phyloP scores from a whole-genome alignment of 2,113 vertebrate genomes.

The Aptenodytes forsteri region DNA sequence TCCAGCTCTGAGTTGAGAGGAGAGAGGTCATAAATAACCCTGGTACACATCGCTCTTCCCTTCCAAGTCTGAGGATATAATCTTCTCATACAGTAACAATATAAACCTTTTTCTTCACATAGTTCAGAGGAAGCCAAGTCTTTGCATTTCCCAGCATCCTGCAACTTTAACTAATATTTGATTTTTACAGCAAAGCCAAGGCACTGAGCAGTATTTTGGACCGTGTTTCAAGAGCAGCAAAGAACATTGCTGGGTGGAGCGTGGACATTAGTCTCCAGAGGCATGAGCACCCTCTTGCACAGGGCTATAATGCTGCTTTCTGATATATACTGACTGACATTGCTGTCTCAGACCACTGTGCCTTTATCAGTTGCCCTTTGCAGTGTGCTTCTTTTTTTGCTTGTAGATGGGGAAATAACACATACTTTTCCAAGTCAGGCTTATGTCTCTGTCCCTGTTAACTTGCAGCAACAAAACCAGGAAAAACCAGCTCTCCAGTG shows the following conservation, averaged over 20 bases:
- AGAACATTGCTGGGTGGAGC: not conserved
- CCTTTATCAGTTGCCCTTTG: not conserved
- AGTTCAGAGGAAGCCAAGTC: not conserved
- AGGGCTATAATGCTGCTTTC: not conserved
- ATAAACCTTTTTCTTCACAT: not conserved
- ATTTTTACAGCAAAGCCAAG: not conserved
- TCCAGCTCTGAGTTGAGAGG: not conserved
- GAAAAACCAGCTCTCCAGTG: not conserved
- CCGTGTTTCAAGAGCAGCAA: not conserved
- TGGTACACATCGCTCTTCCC: not conserved
- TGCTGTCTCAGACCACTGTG: not conserved
- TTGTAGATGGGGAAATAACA: not conserved
- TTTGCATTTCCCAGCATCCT: not conserved
- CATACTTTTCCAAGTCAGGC: not conserved
- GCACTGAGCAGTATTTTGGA: not conserved
- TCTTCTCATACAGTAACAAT: not conserved
- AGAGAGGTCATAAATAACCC: not conserved
- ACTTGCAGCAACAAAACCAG: not conserved
- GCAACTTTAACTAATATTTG: not conserved
- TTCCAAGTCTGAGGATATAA: not conserved
- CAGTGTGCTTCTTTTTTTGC: not conserved
- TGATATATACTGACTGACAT: not conserved
- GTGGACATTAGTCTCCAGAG: not conserved
- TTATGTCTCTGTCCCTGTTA: not conserved
- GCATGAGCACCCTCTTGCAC: not conserved